Conservation (phyloP, 2,797 vertebrate species). For the Enteromius fasciolatus region DNA sequence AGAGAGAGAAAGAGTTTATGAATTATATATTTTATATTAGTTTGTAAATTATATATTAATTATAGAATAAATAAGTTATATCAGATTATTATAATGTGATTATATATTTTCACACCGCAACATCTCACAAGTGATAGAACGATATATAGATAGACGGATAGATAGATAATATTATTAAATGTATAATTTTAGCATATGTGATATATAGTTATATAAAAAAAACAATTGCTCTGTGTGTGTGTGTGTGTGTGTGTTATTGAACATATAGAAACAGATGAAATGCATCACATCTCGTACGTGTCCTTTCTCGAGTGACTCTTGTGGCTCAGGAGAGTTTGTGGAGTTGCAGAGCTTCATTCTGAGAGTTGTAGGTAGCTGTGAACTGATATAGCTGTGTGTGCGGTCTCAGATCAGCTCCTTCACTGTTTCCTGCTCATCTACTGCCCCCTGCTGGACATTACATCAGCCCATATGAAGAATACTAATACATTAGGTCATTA, state of each 20-base stretch:
- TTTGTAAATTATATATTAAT: too few species aligned
- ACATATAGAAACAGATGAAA: background rate
- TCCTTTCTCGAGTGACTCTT: background rate
- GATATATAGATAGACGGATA: too few species aligned
- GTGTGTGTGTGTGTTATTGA: background rate
- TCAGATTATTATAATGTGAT: background rate
- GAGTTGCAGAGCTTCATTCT: background rate
- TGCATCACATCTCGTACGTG: background rate
- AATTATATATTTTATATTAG: too few species aligned
- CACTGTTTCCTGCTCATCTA: constrained; percentile 33
- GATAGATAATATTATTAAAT: background rate
- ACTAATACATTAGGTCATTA: background rate
- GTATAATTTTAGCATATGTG: background rate
- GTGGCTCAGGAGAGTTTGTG: background rate
- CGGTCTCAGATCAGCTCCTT: background rate
- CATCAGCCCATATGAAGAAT: background rate
- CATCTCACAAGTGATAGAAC: background rate
- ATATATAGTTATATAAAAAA: background rate
- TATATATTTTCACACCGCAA: background rate
- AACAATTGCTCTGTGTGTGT: background rate
- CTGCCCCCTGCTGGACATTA: constrained; percentile 50
- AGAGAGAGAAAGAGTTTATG: too few species aligned
- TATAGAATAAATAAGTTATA: background rate
- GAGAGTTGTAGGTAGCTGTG: background rate
- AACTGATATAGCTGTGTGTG: background rate